Evolutionary conservation across 2,113 vertebrate species (phyloP).

Genomic region (Myiopsitta monachus): DNA sequence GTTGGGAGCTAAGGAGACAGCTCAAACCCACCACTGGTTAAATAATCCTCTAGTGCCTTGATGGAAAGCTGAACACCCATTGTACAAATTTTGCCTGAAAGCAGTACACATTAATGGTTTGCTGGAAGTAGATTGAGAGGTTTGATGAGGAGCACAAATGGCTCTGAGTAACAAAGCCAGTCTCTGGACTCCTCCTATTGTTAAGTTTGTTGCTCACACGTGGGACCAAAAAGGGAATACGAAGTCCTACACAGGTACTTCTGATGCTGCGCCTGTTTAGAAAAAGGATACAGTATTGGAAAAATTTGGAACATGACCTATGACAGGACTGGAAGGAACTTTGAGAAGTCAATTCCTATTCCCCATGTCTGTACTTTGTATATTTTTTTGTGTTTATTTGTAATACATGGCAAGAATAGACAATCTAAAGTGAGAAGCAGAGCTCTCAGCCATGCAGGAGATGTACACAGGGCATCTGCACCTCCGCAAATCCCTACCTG

Average conservation of each 20-base stretch:
- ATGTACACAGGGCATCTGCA: background rate
- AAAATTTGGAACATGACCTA: background rate
- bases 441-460: background rate
- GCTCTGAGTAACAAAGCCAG: background rate
- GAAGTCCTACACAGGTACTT: background rate
- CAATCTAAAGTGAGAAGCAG: background rate
- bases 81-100: background rate
- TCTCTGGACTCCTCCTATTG: background rate
- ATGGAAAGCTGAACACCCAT: background rate
- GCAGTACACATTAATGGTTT: background rate
- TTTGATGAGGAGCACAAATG: background rate
- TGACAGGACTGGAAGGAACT: background rate
- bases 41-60: background rate
- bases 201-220: background rate
- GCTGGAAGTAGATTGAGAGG: background rate
- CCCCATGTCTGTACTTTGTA: background rate
- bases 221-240: background rate
- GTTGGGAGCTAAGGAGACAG: background rate
- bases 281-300: background rate
- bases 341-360: background rate
- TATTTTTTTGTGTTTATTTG: background rate
- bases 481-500: background rate
- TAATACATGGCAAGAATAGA: background rate
- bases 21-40: background rate
- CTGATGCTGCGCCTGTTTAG: background rate